These are phyloP conservation scores for Pristiophorus japonicus DNA, from an alignment of 2,113 vertebrate genomes.

Conservation along the genomic window DNA sequence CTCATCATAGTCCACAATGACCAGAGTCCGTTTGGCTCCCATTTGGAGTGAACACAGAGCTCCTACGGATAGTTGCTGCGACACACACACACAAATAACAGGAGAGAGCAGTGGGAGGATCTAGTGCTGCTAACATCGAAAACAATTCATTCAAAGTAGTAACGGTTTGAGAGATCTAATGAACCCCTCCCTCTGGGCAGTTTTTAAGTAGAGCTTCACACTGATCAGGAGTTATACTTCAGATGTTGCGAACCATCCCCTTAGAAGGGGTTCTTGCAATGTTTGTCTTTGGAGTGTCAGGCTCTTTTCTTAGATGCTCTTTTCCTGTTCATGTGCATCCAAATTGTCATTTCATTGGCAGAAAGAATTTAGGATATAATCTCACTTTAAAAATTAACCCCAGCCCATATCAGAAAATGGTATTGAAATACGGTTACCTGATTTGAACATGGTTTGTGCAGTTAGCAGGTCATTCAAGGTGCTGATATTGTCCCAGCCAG, in stretches of 20 bases:
- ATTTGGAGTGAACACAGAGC: too few relatives aligned
- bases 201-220: not conserved
- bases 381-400: not conserved
- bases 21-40: not conserved
- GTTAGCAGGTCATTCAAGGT: constrained; percentile 79
- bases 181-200: not conserved
- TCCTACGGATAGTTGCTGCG: not conserved
- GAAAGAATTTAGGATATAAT: not conserved
- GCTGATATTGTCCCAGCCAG: constrained; percentile 97
- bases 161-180: not conserved
- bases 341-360: not conserved
- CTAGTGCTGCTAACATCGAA: not conserved
- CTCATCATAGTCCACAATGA: not conserved
- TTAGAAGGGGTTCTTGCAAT: not conserved
- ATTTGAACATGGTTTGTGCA: constrained; percentile 90
- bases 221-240: not conserved
- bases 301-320: not conserved
- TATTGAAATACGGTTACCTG: constrained; percentile 60
- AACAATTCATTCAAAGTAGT: not conserved
- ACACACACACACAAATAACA: not conserved
- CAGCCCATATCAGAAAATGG: not conserved
- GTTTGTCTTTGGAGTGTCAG: not conserved
- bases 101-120: not conserved
- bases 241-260: not conserved
- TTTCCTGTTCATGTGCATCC: not conserved